These are phyloP conservation scores for Brachionus angularis DNA, from an alignment of 1,140 invertebrate species.

Conservation along the genomic window DNA sequence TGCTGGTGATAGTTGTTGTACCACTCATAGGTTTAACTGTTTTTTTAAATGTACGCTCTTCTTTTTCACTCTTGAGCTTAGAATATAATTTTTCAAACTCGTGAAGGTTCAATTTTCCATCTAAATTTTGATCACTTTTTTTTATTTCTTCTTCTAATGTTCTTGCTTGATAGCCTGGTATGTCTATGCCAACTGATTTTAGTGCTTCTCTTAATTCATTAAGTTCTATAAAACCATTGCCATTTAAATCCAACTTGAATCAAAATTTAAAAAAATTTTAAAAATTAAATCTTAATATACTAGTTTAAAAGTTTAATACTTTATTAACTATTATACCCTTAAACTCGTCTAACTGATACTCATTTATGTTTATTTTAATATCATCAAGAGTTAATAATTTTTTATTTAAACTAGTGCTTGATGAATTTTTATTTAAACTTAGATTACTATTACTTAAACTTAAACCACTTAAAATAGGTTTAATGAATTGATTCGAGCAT, in stretches of 20 bases:
- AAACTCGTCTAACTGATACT: constrained; percentile 7
- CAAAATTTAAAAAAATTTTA: background rate
- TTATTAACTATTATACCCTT: constrained; percentile 14
- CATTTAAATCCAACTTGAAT: constrained; percentile 71
- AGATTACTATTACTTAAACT: background rate
- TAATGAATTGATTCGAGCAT: too few species aligned
- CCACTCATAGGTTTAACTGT: constrained; percentile 28
- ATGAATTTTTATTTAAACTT: background rate
- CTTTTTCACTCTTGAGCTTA: background rate
- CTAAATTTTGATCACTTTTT: constrained; percentile 65
- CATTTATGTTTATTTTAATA: constrained; percentile 7
- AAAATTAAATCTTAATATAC: background rate
- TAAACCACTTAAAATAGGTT: background rate
- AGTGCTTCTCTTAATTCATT: constrained; percentile 81
- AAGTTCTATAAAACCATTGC: constrained; percentile 81
- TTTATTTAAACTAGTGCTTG: constrained; percentile 4
- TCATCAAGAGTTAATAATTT: constrained; percentile 8
- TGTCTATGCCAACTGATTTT: constrained; percentile 83
- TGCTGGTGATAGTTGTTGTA: constrained; percentile 27
- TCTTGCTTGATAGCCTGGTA: constrained; percentile 84
- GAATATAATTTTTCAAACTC: constrained; percentile 69
- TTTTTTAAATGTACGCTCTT: constrained; percentile 4
- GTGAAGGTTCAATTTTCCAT: constrained; percentile 71
- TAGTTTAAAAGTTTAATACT: constrained; percentile 1
- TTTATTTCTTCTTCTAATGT: constrained; percentile 82